phyloP scores from a whole-genome alignment of 1,140 invertebrate genomes.

The Drosophila ananassae region DNA sequence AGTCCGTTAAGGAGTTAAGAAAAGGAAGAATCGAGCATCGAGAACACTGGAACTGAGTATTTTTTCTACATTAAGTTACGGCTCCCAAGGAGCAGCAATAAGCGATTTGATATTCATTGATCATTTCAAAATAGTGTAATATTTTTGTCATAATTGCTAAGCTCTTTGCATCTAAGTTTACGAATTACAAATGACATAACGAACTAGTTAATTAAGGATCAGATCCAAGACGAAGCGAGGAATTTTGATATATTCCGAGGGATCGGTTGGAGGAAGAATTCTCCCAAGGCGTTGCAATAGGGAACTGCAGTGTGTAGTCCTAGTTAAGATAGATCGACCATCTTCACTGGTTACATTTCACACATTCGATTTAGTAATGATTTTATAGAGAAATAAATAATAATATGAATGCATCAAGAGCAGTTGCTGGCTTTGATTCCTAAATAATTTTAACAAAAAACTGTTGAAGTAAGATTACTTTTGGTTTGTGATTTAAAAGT shows the following conservation, averaged over 20 bases:
- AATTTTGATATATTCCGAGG: constrained; percentile 42
- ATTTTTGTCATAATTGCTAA: constrained; percentile 75
- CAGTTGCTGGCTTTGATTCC: constrained; percentile 30
- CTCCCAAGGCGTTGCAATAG: constrained; percentile 27
- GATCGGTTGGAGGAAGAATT: background rate
- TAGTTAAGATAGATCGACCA: constrained; percentile 40
- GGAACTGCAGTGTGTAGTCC: constrained; percentile 48
- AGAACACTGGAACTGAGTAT: constrained; percentile 80
- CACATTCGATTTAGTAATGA: constrained; percentile 29
- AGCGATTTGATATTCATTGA: constrained; percentile 50
- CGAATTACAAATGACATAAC: constrained; percentile 18
- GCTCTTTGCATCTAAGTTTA: constrained; percentile 41
- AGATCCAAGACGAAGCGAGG: constrained; percentile 17
- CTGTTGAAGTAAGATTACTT: constrained; percentile 5
- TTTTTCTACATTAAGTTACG: constrained; percentile 76
- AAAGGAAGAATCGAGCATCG: constrained; percentile 49
- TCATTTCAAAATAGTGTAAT: constrained; percentile 65
- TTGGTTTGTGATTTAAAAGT: constrained; percentile 39
- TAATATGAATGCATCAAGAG: constrained; percentile 19
- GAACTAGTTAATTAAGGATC: constrained; percentile 43
- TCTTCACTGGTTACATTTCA: constrained; percentile 39
- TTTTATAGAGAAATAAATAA: constrained; percentile 1
- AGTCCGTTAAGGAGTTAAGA: background rate
- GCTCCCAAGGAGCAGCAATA: constrained; percentile 80
- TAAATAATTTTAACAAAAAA: constrained; percentile 20